Evolutionary conservation across 2,888 invertebrate species (phyloP).

Genomic region (Caenorhabditis panamensis): DNA sequence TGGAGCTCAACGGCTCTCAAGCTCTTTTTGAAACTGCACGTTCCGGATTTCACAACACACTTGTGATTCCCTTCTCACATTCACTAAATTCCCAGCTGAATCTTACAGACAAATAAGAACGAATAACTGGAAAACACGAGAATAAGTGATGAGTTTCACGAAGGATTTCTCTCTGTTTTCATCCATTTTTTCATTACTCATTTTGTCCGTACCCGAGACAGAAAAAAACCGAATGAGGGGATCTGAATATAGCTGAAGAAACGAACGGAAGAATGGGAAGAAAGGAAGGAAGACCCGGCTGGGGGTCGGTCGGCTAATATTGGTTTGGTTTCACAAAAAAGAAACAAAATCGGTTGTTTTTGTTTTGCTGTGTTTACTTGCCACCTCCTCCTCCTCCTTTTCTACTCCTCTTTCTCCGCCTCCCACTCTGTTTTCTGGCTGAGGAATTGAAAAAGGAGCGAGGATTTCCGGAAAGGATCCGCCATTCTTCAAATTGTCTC

Average conservation of each 20-base stretch:
- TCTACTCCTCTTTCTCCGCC: not conserved
- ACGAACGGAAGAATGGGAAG: not conserved
- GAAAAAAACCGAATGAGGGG: no score
- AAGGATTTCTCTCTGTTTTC: not conserved
- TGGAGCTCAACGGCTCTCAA: not conserved
- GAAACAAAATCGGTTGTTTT: slow-evolving; percentile 54
- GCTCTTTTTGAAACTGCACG: not conserved
- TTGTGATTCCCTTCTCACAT: not conserved
- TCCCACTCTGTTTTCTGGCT: slow-evolving; percentile 7
- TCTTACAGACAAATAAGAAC: not conserved
- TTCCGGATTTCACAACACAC: not conserved
- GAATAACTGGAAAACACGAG: slow-evolving; percentile 21
- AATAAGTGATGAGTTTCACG: slow-evolving; percentile 34
- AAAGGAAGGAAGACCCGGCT: slow-evolving; percentile 19
- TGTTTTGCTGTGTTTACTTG: slow-evolving; percentile 45
- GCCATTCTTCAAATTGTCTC: not conserved
- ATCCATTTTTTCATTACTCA: not conserved
- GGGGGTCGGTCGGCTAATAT: slow-evolving; percentile 23
- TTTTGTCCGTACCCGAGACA: no score
- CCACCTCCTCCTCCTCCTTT: slow-evolving; percentile 5
- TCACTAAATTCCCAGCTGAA: not conserved
- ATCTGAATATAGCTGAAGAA: not conserved
- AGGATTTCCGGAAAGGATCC: slow-evolving; percentile 15
- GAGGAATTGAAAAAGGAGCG: slow-evolving; percentile 10
- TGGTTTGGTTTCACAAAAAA: slow-evolving; percentile 21